Conservation (phyloP, 2,113 vertebrate species). For the Benitochromis conjunctus region DNA sequence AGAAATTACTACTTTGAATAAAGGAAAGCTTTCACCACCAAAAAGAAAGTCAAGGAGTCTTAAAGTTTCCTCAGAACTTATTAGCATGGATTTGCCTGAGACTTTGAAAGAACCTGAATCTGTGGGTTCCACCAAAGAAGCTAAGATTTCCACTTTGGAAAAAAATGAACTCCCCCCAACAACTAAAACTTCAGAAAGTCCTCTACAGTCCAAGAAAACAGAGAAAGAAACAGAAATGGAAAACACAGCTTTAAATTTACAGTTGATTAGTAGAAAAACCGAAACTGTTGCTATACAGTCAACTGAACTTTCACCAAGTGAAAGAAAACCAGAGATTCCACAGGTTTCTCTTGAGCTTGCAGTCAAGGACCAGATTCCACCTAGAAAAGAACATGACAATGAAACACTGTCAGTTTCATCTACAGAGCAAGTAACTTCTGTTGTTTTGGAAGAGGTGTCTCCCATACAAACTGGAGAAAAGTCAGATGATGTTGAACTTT, state of each 20-base stretch:
- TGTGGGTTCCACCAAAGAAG: fast-evolving
- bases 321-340: fast-evolving
- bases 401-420: fast-evolving
- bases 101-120: fast-evolving
- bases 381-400: fast-evolving
- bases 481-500: background rate
- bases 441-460: background rate
- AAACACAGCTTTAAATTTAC: background rate
- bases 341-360: fast-evolving
- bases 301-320: background rate
- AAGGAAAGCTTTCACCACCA: background rate
- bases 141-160: background rate
- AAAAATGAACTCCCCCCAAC: background rate
- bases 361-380: background rate
- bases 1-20: background rate
- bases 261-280: fast-evolving
- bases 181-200: fast-evolving
- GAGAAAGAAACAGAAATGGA: background rate
- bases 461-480: background rate
- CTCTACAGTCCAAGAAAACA: background rate
- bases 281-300: background rate
- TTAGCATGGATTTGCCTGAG: background rate
- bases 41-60: background rate
- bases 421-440: fast-evolving
- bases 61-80: background rate